Evolutionary conservation across 2,797 vertebrate species (phyloP).

Genomic region (Hylomyscus alleni): DNA sequence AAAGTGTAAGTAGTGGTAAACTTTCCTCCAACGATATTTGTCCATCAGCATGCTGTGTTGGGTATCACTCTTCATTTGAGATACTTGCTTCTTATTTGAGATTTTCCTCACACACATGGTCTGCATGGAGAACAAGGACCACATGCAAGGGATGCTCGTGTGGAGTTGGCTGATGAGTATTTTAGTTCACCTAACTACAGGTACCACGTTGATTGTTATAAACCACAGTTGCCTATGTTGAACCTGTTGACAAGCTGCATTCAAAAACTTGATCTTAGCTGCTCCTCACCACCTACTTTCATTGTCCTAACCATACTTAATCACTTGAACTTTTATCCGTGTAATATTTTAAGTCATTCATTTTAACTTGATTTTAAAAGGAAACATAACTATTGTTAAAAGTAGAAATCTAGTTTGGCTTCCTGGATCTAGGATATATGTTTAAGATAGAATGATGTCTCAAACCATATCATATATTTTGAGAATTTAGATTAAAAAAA

Average conservation of each 20-base stretch:
- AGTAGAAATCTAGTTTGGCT: slow-evolving; percentile 57
- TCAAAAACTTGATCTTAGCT: not conserved
- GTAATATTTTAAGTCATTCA: slow-evolving; percentile 49
- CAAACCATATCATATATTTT: slow-evolving; percentile 30
- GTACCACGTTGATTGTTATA: not conserved
- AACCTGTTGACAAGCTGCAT: not conserved
- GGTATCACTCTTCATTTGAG: not conserved
- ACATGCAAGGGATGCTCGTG: not conserved
- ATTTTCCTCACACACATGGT: not conserved
- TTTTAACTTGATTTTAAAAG: slow-evolving; percentile 64
- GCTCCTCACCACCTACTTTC: not conserved
- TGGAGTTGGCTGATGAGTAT: not conserved
- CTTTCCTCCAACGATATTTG: slow-evolving; percentile 8
- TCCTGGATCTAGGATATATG: not conserved
- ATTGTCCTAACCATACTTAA: not conserved
- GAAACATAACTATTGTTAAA: slow-evolving; percentile 33
- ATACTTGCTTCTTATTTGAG: not conserved
- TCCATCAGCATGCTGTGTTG: not conserved
- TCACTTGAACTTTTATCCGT: not conserved
- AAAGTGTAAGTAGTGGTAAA: not conserved
- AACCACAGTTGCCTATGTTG: not conserved
- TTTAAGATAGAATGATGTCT: not conserved
- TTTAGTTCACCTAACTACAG: slow-evolving; percentile 27
- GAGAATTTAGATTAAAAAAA: slow-evolving; percentile 51
- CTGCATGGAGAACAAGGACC: not conserved